Evolutionary conservation across 2,888 invertebrate species (phyloP), one percentile per base, ranked within the genome.

Genomic region (Folsomia candida): DNA sequence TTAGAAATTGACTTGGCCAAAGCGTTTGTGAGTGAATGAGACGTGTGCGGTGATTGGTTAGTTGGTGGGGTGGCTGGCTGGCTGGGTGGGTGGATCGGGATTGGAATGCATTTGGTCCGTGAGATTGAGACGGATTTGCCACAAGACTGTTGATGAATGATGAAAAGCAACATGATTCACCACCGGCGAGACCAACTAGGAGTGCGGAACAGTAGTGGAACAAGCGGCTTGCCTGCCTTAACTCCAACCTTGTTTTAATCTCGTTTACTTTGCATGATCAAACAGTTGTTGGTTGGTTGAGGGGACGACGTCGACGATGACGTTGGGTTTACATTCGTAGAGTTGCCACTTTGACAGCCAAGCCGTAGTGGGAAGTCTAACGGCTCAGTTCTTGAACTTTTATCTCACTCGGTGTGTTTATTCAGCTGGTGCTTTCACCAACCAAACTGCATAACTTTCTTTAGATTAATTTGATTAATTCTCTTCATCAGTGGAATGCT

Each of bases 241-340:
- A n/a, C n/a, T 70, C 65, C 72, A 76, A 76, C 74, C 73, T 68
- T 63, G 70, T 72, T 76, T 76, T 79, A 79, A 79, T 79, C 76
- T 76, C 77, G 77, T 77, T 78, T 78, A 76, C 74, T 79, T 78
- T 79, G 79, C 77, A 79, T 79, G 79, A 79, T 78, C 79, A 79
- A 79, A 79, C 79, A 79, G 74, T 74, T 37, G 37, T 37, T 37
- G 37, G 37, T 9, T 37, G 37, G n/a, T n/a, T n/a, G 67, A 61
- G 67, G 28, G 62, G 59, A 57, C 26, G 25, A 37, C 6, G 37
- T 37, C 6, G 37, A 37, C 6, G 37, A 37, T n/a, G 9, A 58
- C 14, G 47, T 47, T 47, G 47, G 47, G 66, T 66, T 24, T 22
- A 24, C 51, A 24, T 24, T 29, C 37, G 20, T 51, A 11, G 47